Percentiles rank a stretch among this genome's conserved stretches.
These are phyloP conservation scores for Dicerorhinus sumatrensis DNA, from an alignment of 2,113 vertebrate species.

Conservation along the genomic window DNA sequence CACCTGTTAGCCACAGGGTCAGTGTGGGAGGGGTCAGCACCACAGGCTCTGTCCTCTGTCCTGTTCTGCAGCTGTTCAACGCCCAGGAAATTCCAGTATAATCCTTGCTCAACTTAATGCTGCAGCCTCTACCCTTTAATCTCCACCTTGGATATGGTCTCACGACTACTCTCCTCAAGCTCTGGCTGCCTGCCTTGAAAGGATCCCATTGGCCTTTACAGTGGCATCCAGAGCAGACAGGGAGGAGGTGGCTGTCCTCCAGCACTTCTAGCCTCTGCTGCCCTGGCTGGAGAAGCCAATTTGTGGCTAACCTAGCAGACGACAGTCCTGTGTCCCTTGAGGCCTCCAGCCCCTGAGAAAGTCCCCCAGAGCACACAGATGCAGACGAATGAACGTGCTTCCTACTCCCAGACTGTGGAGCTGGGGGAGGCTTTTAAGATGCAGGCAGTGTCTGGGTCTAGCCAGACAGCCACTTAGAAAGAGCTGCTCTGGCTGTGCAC, in stretches of 20 bases:
- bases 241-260: constrained; percentile 47
- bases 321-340: background rate
- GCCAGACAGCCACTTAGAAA: constrained; percentile 59
- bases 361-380: background rate
- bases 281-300: background rate
- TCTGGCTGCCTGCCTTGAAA: constrained; percentile 32
- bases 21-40: constrained; percentile 62
- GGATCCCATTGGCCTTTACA: background rate
- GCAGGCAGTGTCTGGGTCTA: constrained; percentile 70
- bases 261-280: background rate
- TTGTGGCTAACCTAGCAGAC: background rate
- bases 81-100: constrained; percentile 73
- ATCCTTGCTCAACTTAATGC: constrained; percentile 65
- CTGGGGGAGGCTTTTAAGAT: constrained; percentile 63
- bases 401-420: constrained; percentile 43
- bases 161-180: background rate
- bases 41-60: background rate
- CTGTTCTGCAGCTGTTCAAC: constrained; percentile 71
- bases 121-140: constrained; percentile 58
- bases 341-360: background rate
- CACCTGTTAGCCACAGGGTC: constrained; percentile 73
- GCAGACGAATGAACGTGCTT: constrained; percentile 9
- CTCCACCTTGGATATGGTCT: constrained; percentile 47
- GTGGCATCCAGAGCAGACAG: background rate
- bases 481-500: background rate